Evolutionary conservation across 2,797 vertebrate genomes (phyloP), one percentile per base, ranked within the genome.

Genomic region (Mallotus villosus): DNA sequence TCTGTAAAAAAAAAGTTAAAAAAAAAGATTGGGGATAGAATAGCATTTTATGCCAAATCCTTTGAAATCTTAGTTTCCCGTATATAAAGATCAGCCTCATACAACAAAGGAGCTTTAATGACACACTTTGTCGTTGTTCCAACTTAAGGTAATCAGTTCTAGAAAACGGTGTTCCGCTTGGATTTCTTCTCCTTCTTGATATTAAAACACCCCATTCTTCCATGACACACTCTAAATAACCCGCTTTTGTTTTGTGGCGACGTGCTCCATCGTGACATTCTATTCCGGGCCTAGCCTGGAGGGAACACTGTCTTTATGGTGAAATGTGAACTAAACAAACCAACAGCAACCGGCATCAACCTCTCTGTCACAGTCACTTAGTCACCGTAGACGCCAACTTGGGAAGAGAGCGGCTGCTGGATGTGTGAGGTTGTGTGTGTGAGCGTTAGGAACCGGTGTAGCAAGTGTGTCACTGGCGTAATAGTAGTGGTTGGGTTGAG

Each of bases 321-420:
- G 61, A 73, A 65, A 84, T 57, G 25, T 67, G 58, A 76, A 79
- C 62, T 67, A 67, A 75, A 80, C 73, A 74, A 81, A 78, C 64
- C 32, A 29, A 46, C 41, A 74, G 67, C 32, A 29, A 46, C 41
- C 74, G 67, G 79, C 62, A 80, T 70, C 65, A 80, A 70, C 49
- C 49, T 71, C 17, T 60, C 61, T 77, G 59, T 68, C 71, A 72
- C 63, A 73, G 69, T 71, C 25, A 49, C 67, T 60, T 70, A 71
- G 62, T 78, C 72, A 74, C 65, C 67, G 63, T 34, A 55, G 25
- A 27, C 37, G 69, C 61, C 37, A 34, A 46, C 41, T 14, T 46
- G 41, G 41, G 41, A 34, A 1, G 32, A 34, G 41, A 46, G 12
- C 41, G 41, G 14, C 41, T 12, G 41, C 11, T 46, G 37, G 37